A percentile compares a stretch with the other conserved stretches of the same genome.
Conservation (phyloP, 2,888 invertebrate species). For the Mythimna lalbum region DNA sequence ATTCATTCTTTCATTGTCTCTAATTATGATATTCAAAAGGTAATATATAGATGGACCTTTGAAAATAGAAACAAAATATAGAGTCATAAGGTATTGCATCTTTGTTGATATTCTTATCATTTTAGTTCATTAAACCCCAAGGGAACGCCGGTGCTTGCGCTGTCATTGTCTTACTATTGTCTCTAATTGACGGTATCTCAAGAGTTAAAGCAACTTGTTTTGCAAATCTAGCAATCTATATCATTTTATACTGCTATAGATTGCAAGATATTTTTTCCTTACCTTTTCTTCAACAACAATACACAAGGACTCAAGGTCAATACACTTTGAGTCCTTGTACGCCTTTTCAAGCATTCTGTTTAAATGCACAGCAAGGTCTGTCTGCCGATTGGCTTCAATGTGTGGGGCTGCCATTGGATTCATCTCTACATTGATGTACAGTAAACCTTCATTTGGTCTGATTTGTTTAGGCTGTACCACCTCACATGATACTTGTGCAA, state of each 20-base stretch:
- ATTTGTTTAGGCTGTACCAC: conserved; percentile 96
- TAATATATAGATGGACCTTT: no score
- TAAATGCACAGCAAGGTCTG: conserved; percentile 93
- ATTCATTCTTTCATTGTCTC: no score
- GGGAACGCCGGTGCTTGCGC: no score
- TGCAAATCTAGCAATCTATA: conserved; percentile 20
- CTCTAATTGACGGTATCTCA: no score
- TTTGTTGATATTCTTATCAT: no score
- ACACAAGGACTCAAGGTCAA: conserved; percentile 98
- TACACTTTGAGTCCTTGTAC: conserved; percentile 96
- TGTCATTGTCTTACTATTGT: no score
- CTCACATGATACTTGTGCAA: conserved; percentile 97
- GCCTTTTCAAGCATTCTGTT: conserved; percentile 96
- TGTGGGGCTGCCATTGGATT: conserved; percentile 96
- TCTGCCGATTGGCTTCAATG: conserved; percentile 94
- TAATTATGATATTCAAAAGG: no score
- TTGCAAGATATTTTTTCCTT: conserved; percentile 14
- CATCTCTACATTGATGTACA: conserved; percentile 96
- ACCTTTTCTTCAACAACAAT: conserved; percentile 98
- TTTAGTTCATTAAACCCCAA: no score
- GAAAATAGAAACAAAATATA: no score
- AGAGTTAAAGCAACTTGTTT: conserved; percentile 25
- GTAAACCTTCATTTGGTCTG: conserved; percentile 96
- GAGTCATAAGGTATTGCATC: no score
- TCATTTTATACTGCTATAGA: neutral